Conservation (phyloP, 2,113 vertebrate species). For the Xiphias gladius region DNA sequence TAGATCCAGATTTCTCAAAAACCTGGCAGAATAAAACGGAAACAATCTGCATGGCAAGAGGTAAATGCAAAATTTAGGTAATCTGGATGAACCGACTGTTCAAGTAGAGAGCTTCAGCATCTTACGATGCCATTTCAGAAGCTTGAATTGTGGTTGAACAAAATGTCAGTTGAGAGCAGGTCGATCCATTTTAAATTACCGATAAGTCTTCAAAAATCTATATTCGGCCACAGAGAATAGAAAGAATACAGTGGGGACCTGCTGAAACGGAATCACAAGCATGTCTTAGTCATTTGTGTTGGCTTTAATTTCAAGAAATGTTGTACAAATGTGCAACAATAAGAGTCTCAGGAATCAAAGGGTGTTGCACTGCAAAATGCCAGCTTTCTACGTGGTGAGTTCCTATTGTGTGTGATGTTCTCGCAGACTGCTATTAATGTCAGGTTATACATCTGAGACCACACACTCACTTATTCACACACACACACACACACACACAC, state of each 20-base stretch:
- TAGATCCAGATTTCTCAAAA: background rate
- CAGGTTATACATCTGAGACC: slow-evolving; percentile 62
- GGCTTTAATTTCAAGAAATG: background rate
- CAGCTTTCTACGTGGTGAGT: slow-evolving; percentile 39
- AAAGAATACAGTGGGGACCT: background rate
- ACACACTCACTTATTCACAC: slow-evolving; percentile 40
- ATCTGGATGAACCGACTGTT: background rate
- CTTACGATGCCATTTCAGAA: background rate
- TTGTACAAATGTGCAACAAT: slow-evolving; percentile 10
- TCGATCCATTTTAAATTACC: background rate
- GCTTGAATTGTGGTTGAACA: background rate
- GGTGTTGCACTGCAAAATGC: slow-evolving; percentile 30
- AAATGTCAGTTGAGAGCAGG: background rate
- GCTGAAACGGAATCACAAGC: slow-evolving; percentile 3
- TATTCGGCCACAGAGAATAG: background rate
- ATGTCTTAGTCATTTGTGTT: background rate
- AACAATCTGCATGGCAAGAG: background rate
- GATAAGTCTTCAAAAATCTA: background rate
- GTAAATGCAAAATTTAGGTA: background rate
- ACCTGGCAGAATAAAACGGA: background rate
- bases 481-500: slow-evolving; percentile 56
- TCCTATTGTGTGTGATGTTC: slow-evolving; percentile 39
- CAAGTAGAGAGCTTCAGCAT: background rate
- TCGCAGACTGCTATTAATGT: slow-evolving; percentile 61
- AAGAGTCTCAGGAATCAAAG: background rate